Evolutionary conservation across 2,888 invertebrate species (phyloP).

Genomic region (Ceratothoa steindachneri): DNA sequence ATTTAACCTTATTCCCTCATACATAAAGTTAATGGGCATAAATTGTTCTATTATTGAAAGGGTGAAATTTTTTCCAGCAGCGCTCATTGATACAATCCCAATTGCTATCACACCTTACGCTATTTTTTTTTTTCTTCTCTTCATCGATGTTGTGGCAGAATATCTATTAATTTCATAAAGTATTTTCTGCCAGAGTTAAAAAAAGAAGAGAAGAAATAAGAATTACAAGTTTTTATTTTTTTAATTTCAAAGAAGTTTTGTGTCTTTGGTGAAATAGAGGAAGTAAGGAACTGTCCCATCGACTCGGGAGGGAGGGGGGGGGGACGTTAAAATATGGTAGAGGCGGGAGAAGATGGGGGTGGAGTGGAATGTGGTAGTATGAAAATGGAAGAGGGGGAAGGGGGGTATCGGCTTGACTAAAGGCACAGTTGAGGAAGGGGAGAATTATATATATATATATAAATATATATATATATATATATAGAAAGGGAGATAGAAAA

Average conservation of each 20-base stretch:
- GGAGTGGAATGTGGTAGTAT: background rate
- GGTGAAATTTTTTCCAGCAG: background rate
- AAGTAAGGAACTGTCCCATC: no score
- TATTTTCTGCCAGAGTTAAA: no score
- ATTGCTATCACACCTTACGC: no score
- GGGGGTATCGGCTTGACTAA: background rate
- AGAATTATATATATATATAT: constrained; percentile 5
- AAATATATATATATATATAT: constrained; percentile 3
- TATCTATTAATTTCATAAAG: no score
- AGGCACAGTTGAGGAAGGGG: no score
- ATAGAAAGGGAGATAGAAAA: background rate
- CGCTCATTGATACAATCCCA: no score
- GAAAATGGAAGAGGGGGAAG: background rate
- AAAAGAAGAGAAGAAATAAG: no score
- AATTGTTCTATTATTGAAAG: background rate
- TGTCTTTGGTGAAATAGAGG: no score
- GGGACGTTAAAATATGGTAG: background rate
- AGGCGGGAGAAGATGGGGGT: background rate
- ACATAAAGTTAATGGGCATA: background rate
- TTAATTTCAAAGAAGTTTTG: no score
- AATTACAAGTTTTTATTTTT: no score
- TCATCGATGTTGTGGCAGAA: no score
- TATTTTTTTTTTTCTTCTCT: no score
- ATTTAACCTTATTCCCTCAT: background rate
- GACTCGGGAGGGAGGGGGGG: background rate